Conservation (phyloP, 2,797 vertebrate genomes). For the Mastacembelus armatus region DNA sequence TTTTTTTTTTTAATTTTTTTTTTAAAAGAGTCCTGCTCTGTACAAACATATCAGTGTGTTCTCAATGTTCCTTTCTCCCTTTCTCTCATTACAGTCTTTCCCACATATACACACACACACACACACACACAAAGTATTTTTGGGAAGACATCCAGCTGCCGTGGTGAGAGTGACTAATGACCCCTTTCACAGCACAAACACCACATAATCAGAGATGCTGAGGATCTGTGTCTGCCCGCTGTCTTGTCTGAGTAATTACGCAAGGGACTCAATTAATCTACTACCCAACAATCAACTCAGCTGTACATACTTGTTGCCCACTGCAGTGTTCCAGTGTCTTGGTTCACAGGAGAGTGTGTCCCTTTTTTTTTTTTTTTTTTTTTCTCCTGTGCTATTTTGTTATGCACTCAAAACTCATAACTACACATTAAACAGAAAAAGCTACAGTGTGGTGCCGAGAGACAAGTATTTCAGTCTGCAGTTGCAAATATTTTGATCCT, state of each 20-base stretch:
- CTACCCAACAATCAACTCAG: conserved; percentile 75
- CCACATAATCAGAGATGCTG: conserved; percentile 81
- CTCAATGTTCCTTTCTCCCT: conserved; percentile 17
- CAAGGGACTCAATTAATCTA: conserved; percentile 81
- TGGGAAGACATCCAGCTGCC: conserved; percentile 74
- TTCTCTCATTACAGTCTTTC: conserved; percentile 18
- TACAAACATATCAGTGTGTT: conserved; percentile 18
- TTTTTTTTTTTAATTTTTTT: conserved; percentile 3
- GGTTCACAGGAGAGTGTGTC: conserved; percentile 20
- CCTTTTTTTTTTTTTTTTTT: conserved; percentile 6
- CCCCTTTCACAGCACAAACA: conserved; percentile 74
- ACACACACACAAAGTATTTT: conserved; percentile 61
- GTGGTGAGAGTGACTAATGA: conserved; percentile 80
- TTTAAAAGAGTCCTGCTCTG: too few species aligned
- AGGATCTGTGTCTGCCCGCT: conserved; percentile 77
- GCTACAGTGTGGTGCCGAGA: too few species aligned
- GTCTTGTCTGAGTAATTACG: conserved; percentile 80
- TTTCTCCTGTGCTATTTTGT: conserved; percentile 11
- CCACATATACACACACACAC: conserved; percentile 22
- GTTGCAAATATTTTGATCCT: too few species aligned
- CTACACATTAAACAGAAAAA: too few species aligned
- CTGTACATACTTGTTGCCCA: conserved; percentile 64
- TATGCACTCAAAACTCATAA: too few species aligned
- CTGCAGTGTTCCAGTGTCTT: conserved; percentile 42
- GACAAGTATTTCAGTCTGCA: too few species aligned